These are phyloP conservation scores for Zaprionus lineosus DNA, from an alignment of 2,888 invertebrate genomes.

Conservation along the genomic window DNA sequence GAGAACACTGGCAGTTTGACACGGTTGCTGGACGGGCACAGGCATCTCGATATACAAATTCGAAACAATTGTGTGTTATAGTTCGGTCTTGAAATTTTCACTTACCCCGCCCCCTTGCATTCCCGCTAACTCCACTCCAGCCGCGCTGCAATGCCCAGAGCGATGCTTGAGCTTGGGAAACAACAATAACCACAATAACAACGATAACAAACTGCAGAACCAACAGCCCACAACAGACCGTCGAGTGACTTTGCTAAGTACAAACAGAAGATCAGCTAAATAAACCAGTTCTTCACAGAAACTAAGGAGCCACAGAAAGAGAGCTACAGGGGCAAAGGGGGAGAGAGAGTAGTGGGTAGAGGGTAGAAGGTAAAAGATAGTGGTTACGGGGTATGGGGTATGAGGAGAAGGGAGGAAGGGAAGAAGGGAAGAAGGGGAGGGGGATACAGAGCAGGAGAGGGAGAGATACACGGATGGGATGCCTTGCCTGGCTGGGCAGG, in stretches of 20 bases:
- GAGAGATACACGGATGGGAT: slow-evolving; percentile 24
- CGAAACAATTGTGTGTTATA: slow-evolving; percentile 32
- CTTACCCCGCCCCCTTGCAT: too few species aligned
- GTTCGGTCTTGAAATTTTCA: slow-evolving; percentile 31
- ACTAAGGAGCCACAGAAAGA: not conserved
- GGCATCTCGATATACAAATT: slow-evolving; percentile 54
- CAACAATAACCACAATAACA: slow-evolving; percentile 17
- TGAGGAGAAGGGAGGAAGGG: slow-evolving; percentile 5
- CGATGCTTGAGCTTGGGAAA: slow-evolving; percentile 37
- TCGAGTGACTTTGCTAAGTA: slow-evolving; percentile 42
- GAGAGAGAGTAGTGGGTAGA: not conserved
- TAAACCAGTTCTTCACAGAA: slow-evolving; percentile 56
- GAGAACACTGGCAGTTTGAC: slow-evolving; percentile 55
- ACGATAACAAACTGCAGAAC: slow-evolving; percentile 36
- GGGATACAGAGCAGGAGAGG: slow-evolving; percentile 10
- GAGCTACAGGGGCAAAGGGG: slow-evolving; percentile 3
- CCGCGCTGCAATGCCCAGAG: slow-evolving; percentile 6
- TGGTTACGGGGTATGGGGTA: too few species aligned
- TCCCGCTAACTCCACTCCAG: too few species aligned
- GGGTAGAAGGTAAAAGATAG: too few species aligned
- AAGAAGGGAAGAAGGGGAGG: slow-evolving; percentile 4
- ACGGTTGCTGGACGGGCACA: slow-evolving; percentile 49
- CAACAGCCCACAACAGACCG: slow-evolving; percentile 38
- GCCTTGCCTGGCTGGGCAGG: slow-evolving; percentile 42
- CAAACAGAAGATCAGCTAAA: slow-evolving; percentile 55